Evolutionary conservation across 2,113 vertebrate genomes (phyloP).

Genomic region (Myotis davidii): DNA sequence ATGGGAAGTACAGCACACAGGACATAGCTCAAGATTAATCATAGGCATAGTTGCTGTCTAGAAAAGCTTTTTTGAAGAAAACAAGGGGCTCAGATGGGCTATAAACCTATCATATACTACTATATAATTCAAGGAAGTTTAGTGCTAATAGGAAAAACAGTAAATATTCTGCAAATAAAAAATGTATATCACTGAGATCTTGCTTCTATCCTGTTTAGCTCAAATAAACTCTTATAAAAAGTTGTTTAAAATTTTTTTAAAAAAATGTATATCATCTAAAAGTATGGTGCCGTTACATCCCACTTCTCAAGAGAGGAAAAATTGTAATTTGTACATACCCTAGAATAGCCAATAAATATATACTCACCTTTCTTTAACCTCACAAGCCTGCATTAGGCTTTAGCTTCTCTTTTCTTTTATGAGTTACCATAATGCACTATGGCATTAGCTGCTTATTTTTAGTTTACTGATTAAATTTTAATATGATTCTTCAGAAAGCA

Average conservation of each 20-base stretch:
- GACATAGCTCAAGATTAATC: neutral
- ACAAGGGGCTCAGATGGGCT: neutral
- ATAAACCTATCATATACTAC: neutral
- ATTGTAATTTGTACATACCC: neutral
- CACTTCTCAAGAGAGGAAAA: slow-evolving; percentile 35
- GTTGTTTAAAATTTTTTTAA: too few relatives aligned
- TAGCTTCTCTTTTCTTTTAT: slow-evolving; percentile 58
- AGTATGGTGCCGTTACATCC: slow-evolving; percentile 34
- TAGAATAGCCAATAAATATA: slow-evolving; percentile 41
- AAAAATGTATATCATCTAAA: neutral
- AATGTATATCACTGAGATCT: neutral
- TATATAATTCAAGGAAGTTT: slow-evolving; percentile 12
- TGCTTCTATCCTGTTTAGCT: too few relatives aligned
- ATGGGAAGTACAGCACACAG: neutral
- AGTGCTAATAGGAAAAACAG: slow-evolving; percentile 8
- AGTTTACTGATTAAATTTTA: slow-evolving; percentile 79
- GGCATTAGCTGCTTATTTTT: slow-evolving; percentile 76
- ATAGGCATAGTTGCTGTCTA: neutral
- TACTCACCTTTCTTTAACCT: slow-evolving; percentile 66
- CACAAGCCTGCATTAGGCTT: slow-evolving; percentile 52
- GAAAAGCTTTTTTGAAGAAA: slow-evolving; percentile 39
- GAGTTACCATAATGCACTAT: slow-evolving; percentile 71
- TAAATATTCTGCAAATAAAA: slow-evolving; percentile 51
- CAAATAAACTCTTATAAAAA: too few relatives aligned
- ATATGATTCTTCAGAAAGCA: slow-evolving; percentile 64